A percentile compares a stretch with the other conserved stretches of the same genome.
Evolutionary conservation across 2,888 invertebrate genomes (phyloP).

Genomic region (Pilophorus perplexus): DNA sequence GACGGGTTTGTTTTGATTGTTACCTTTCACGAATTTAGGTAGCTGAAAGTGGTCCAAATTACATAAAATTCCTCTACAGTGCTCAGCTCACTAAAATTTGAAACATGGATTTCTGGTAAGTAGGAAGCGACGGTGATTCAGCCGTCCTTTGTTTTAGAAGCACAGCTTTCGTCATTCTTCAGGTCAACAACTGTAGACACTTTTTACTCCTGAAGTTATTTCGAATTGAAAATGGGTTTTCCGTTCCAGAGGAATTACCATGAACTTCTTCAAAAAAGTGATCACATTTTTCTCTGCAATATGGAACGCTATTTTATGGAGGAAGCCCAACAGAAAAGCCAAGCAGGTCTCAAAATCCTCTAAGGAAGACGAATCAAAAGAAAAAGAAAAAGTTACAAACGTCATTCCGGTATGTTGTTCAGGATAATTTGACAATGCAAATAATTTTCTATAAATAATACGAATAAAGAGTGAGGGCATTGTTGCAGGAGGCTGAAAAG

Average conservation of each 20-base stretch:
- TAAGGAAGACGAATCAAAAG: neutral
- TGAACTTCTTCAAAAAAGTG: constrained; percentile 14
- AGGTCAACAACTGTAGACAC: too few relatives aligned
- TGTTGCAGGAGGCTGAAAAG: constrained; percentile 11
- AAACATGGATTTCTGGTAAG: constrained; percentile 28
- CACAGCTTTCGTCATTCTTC: too few relatives aligned
- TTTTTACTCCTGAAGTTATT: too few relatives aligned
- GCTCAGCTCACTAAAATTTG: constrained; percentile 22
- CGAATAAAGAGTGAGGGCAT: too few relatives aligned
- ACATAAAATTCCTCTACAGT: constrained; percentile 29
- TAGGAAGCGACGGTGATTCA: too few relatives aligned
- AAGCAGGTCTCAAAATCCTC: neutral
- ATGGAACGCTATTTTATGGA: constrained; percentile 30
- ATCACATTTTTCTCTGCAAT: constrained; percentile 19
- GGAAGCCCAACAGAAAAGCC: neutral
- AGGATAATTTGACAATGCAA: too few relatives aligned
- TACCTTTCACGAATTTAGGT: constrained; percentile 15
- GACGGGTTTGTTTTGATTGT: constrained; percentile 9
- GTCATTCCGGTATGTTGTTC: too few relatives aligned
- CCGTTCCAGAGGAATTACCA: too few relatives aligned
- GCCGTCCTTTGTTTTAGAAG: too few relatives aligned
- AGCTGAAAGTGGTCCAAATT: constrained; percentile 20
- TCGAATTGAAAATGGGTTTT: too few relatives aligned
- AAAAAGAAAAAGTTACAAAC: neutral
- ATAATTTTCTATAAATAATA: too few relatives aligned